Conservation (phyloP, 1,140 invertebrate species). For the Dryas iulia region DNA sequence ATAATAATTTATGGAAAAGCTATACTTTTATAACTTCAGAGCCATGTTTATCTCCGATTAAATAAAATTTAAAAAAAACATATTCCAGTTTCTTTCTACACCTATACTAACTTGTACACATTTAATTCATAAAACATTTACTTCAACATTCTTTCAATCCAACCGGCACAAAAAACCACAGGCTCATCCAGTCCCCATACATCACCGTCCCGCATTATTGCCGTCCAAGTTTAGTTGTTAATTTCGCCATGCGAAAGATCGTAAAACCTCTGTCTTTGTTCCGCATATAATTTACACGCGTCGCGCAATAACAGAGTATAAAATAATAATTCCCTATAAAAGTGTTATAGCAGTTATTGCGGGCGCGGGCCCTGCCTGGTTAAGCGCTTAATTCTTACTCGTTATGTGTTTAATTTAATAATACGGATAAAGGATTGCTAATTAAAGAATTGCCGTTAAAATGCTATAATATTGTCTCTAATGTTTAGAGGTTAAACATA, state of each 20-base stretch:
- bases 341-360: slow-evolving; percentile 27
- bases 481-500: too few species aligned
- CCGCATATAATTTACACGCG: slow-evolving; percentile 28
- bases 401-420: slow-evolving; percentile 31
- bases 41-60: too few species aligned
- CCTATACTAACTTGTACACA: too few species aligned
- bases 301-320: slow-evolving; percentile 30
- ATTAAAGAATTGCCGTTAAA: neutral
- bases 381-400: slow-evolving; percentile 14
- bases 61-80: too few species aligned
- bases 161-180: neutral
- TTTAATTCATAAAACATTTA: too few species aligned
- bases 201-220: neutral
- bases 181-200: neutral
- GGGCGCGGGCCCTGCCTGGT: neutral
- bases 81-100: too few species aligned
- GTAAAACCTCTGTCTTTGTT: slow-evolving; percentile 28
- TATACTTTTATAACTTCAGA: too few species aligned
- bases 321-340: slow-evolving; percentile 40
- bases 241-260: slow-evolving; percentile 33
- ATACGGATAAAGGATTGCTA: neutral
- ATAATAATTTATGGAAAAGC: too few species aligned
- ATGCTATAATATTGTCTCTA: neutral
- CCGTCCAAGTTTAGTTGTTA: slow-evolving; percentile 21
- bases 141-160: too few species aligned